Evolutionary conservation across 1,140 invertebrate species (phyloP).

Genomic region (Drosophila obscura): DNA sequence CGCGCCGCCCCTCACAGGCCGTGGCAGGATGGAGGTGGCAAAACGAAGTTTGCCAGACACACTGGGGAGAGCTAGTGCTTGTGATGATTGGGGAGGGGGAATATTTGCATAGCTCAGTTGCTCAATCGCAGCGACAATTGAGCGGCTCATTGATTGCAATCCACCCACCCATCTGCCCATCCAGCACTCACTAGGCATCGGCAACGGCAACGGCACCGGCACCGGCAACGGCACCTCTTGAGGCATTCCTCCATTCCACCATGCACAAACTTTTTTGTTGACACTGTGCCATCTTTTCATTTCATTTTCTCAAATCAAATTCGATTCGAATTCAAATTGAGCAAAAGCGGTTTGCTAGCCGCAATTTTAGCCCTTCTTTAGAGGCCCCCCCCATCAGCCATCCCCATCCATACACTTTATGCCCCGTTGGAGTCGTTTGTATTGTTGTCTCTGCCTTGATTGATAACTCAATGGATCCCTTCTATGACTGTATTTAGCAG

Average conservation of each 20-base stretch:
- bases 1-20: too few species aligned
- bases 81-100: not conserved
- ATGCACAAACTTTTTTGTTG: constrained; percentile 64
- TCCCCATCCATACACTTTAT: too few species aligned
- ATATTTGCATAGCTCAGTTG: constrained; percentile 78
- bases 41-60: constrained; percentile 24
- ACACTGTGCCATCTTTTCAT: constrained; percentile 67
- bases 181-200: constrained; percentile 3
- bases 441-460: too few species aligned
- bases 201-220: too few species aligned
- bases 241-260: not conserved
- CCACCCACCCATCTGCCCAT: constrained; percentile 39
- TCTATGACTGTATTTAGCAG: too few species aligned
- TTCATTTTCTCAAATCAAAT: constrained; percentile 72
- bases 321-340: constrained; percentile 74
- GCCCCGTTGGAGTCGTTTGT: too few species aligned
- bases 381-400: not conserved
- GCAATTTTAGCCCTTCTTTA: not conserved
- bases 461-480: too few species aligned
- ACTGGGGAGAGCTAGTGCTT: not conserved
- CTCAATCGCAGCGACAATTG: constrained; percentile 77
- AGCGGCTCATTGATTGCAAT: constrained; percentile 73
- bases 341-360: constrained; percentile 48
- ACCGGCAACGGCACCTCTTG: not conserved
- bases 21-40: constrained; percentile 5